A percentile compares a stretch with the other conserved stretches of the same genome.
These are phyloP conservation scores for Spilogale gracilis DNA, from an alignment of 2,113 vertebrate species.

Conservation along the genomic window DNA sequence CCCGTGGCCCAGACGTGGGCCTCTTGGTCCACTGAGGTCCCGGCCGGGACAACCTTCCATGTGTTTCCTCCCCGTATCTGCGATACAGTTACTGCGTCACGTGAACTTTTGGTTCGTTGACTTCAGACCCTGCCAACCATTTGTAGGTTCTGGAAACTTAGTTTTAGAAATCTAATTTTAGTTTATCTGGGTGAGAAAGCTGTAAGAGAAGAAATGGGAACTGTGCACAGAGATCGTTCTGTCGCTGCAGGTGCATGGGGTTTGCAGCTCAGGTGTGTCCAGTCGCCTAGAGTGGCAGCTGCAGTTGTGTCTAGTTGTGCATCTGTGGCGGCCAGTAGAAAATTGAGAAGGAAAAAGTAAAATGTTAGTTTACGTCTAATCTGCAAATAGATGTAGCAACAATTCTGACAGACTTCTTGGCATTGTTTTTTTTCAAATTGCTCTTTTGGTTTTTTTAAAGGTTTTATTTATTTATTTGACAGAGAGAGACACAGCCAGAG, in stretches of 20 bases:
- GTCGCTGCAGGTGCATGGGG: not conserved
- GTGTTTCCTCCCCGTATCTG: not conserved
- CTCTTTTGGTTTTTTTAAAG: no score
- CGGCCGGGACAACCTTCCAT: not conserved
- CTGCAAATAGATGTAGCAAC: not conserved
- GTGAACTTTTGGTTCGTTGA: not conserved
- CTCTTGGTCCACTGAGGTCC: fast-evolving
- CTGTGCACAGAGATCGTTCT: fast-evolving
- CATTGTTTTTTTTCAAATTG: not conserved
- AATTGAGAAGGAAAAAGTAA: not conserved
- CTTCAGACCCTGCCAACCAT: not conserved
- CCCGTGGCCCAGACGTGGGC: not conserved
- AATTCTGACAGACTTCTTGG: not conserved
- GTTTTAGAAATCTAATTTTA: not conserved
- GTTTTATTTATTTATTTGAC: not conserved
- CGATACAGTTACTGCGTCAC: not conserved
- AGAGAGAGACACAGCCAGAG: no score
- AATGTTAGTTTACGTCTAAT: not conserved
- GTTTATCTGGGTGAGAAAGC: not conserved
- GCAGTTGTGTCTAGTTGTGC: not conserved
- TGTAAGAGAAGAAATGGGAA: not conserved
- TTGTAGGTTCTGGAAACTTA: not conserved
- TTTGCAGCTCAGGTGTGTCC: not conserved
- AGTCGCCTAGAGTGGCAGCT: not conserved
- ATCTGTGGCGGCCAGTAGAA: not conserved